Evolutionary conservation across 2,113 vertebrate genomes (phyloP), one percentile per base, ranked within the genome.

Genomic region (Callorhinus ursinus): DNA sequence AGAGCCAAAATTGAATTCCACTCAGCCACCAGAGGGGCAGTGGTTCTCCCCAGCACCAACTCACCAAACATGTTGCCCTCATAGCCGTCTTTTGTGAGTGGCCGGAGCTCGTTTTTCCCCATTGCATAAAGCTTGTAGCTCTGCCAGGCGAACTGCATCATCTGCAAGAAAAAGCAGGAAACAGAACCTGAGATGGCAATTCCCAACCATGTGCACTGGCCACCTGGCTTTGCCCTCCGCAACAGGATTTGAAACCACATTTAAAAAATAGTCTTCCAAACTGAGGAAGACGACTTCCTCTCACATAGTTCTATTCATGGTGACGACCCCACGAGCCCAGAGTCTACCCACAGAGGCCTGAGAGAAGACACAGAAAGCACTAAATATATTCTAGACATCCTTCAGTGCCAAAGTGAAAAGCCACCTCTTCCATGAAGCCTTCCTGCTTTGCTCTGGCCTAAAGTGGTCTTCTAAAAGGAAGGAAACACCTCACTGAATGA

Each of bases 111-210:
- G 0, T 99, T 99, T 84, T 99, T 99, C 1, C 99, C 99, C 98
- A 99, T 99, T 4, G 99, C 99, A 0, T 99, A 99, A 12, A 39
- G 99, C 96, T 98, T 99, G 99, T 99, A 99, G 99, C 99, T 99
- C 97, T 99, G 99, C 99, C 99, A 99, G 97, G 99, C 99, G 36
- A 99, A 99, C 97, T 99, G 99, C 99, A 99, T 99, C 99, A 99
- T 99, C 99, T 99, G 98, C 1, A 36, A 61, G 94, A 76, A 57
- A 87, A 71, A 93, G 84, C n/a, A 53, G 71, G 57, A 86, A 24
- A 53, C 42, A 67, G 74, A 74, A 51, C 55, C 14, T 95, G 26
- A 36, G 96, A 10, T 36, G 93, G 72, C 0, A 1, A 8, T 18
- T 49, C 31, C 76, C 28, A 5, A 1, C 2, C 0, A 16, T 0